Evolutionary conservation across 2,888 invertebrate species (phyloP).

Genomic region (Epicampocera succincta): DNA sequence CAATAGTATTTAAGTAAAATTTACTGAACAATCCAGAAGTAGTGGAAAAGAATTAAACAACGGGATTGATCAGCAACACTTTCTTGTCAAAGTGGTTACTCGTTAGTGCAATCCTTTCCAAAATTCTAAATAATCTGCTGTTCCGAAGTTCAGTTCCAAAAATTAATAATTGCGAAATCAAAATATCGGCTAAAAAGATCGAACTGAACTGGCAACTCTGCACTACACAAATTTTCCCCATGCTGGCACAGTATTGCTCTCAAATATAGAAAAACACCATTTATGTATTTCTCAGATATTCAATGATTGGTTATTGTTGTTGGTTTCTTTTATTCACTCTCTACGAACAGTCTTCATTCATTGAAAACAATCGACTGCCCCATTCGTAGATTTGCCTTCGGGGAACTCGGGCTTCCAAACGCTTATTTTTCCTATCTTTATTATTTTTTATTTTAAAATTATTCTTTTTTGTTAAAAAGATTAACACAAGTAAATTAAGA

Average conservation of each 20-base stretch:
- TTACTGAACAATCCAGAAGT: too few relatives aligned
- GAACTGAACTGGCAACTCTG: too few relatives aligned
- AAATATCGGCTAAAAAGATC: too few relatives aligned
- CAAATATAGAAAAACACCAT: slow-evolving; percentile 17
- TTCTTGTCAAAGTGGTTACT: too few relatives aligned
- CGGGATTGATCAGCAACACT: too few relatives aligned
- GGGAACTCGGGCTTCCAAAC: slow-evolving; percentile 50
- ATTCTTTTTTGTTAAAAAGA: slow-evolving; percentile 38
- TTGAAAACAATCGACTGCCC: slow-evolving; percentile 51
- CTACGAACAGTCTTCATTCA: slow-evolving; percentile 62
- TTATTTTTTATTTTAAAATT: slow-evolving; percentile 39
- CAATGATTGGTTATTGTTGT: slow-evolving; percentile 45
- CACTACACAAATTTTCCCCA: too few relatives aligned
- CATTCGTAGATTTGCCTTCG: slow-evolving; percentile 65
- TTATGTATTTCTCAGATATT: slow-evolving; percentile 38
- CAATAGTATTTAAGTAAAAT: too few relatives aligned
- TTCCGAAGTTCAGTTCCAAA: too few relatives aligned
- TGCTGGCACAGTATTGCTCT: not conserved
- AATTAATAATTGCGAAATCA: too few relatives aligned
- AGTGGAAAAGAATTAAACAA: too few relatives aligned
- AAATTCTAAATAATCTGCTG: too few relatives aligned
- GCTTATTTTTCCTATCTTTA: slow-evolving; percentile 37
- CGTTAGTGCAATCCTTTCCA: too few relatives aligned
- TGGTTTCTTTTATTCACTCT: slow-evolving; percentile 35
- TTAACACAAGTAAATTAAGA: slow-evolving; percentile 48